These are phyloP conservation scores for Campoplex nolae DNA, from an alignment of 2,888 invertebrate species.

Conservation along the genomic window DNA sequence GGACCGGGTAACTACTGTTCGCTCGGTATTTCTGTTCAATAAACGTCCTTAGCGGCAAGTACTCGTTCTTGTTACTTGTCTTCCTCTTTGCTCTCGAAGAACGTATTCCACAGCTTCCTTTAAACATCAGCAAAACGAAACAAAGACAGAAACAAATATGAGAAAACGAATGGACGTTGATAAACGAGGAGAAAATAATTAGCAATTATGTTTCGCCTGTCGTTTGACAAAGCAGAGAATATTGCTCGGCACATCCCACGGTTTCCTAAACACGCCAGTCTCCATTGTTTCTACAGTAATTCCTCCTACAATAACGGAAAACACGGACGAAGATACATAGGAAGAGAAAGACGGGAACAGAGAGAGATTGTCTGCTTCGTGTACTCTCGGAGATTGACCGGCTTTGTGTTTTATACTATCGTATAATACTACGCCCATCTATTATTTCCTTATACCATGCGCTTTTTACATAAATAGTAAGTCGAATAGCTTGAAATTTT, in stretches of 20 bases:
- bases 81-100: neutral
- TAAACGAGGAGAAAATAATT: conserved; percentile 63
- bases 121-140: conserved; percentile 19
- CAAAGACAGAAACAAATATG: conserved; percentile 10
- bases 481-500: neutral
- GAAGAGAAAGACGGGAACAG: conserved; percentile 1
- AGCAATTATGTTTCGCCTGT: conserved; percentile 61
- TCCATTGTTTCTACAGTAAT: conserved; percentile 62
- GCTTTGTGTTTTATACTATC: conserved; percentile 37
- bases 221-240: conserved; percentile 38
- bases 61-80: neutral
- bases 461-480: neutral
- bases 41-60: neutral
- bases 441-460: conserved; percentile 18
- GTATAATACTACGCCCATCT: conserved; percentile 13
- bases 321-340: conserved; percentile 31
- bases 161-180: conserved; percentile 51
- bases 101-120: neutral
- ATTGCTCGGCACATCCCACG: conserved; percentile 11
- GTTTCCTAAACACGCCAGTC: conserved; percentile 43
- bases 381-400: conserved; percentile 49
- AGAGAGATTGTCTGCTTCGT: conserved; percentile 20
- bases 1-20: neutral
- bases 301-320: conserved; percentile 41
- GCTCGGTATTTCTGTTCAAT: neutral